phyloP scores from a whole-genome alignment of 35 echinoderm and acorn worm species.

The Lytechinus variegatus region DNA sequence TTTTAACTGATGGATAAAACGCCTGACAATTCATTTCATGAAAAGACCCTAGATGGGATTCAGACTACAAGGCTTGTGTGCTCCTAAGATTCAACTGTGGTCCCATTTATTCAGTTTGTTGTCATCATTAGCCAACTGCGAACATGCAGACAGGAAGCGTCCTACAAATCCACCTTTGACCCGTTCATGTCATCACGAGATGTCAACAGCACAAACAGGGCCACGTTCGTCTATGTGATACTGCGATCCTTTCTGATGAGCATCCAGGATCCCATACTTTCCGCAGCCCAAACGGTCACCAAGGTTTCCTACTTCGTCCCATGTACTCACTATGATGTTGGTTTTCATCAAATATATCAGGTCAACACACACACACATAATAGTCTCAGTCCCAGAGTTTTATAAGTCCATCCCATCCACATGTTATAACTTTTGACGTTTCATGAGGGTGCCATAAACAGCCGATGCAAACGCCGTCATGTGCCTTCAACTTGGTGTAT shows the following conservation, averaged over 20 bases:
- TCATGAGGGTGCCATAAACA: slow-evolving; percentile 98
- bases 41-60: too few relatives aligned
- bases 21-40: too few relatives aligned
- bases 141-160: too few relatives aligned
- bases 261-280: background rate
- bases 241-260: background rate
- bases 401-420: slow-evolving; percentile 99
- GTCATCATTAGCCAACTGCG: too few relatives aligned
- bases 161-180: too few relatives aligned
- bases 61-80: too few relatives aligned
- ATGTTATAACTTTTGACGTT: slow-evolving; percentile 98
- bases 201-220: background rate
- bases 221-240: too few relatives aligned
- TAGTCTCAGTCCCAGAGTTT: slow-evolving; percentile 89
- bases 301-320: background rate
- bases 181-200: background rate
- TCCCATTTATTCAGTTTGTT: background rate
- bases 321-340: background rate
- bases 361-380: background rate
- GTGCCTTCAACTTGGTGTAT: slow-evolving; percentile 93
- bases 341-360: background rate
- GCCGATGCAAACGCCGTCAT: slow-evolving; percentile 95
- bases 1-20: too few relatives aligned
- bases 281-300: background rate
- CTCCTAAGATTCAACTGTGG: background rate